These are phyloP conservation scores for Plodia interpunctella DNA, from an alignment of 1,140 invertebrate genomes.

Conservation along the genomic window DNA sequence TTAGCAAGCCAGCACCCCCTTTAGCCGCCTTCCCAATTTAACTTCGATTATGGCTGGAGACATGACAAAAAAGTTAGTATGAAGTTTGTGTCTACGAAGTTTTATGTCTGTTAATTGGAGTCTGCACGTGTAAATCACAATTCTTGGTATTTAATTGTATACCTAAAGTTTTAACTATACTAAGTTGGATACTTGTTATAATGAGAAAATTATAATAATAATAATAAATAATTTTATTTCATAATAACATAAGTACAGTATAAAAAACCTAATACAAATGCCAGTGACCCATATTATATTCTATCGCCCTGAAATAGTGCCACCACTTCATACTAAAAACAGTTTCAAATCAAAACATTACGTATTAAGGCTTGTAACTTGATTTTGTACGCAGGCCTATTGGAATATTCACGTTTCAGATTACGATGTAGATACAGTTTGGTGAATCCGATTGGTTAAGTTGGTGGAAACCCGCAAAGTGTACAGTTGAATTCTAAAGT, in stretches of 20 bases:
- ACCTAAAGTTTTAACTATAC: too few relatives aligned
- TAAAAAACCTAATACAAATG: too few relatives aligned
- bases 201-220: too few relatives aligned
- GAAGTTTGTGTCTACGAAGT: neutral
- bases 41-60: conserved; percentile 31
- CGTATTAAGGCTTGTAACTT: neutral
- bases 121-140: neutral
- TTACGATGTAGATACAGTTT: neutral
- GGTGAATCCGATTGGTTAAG: neutral
- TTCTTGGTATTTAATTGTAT: too few relatives aligned
- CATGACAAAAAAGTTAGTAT: conserved; percentile 24
- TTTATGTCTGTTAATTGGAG: neutral
- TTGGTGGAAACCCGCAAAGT: neutral
- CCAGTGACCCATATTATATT: too few relatives aligned
- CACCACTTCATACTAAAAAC: neutral
- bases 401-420: neutral
- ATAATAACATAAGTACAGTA: too few relatives aligned
- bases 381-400: too few relatives aligned
- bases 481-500: neutral
- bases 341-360: neutral
- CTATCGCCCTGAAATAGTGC: too few relatives aligned
- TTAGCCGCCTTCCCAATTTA: conserved; percentile 28
- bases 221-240: too few relatives aligned
- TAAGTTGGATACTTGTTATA: too few relatives aligned
- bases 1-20: conserved; percentile 14